Percentiles rank a stretch among this genome's conserved stretches.
phyloP scores from a whole-genome alignment of 2,888 invertebrate genomes.

The Drosophila falleni region DNA sequence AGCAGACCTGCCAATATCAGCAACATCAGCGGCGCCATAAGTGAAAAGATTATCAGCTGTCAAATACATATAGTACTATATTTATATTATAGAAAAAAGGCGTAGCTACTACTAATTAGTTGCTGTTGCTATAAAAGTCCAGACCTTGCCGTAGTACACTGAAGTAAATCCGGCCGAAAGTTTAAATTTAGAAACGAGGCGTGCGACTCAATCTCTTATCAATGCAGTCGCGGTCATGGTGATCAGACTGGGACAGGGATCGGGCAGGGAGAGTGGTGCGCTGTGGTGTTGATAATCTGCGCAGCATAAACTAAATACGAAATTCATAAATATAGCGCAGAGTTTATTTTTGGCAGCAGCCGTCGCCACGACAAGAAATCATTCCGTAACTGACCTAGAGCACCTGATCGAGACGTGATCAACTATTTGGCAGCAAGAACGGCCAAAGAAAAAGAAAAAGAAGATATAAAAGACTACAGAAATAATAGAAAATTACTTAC shows the following conservation, averaged over 20 bases:
- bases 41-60: conserved; percentile 43
- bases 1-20: conserved; percentile 38
- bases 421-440: conserved; percentile 45
- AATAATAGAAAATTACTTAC: neutral
- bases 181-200: conserved; percentile 66
- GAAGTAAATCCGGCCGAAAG: conserved; percentile 33
- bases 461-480: conserved; percentile 6
- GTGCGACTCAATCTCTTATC: conserved; percentile 62
- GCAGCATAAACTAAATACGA: conserved; percentile 71
- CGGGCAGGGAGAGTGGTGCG: neutral
- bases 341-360: conserved; percentile 63
- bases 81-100: conserved; percentile 22
- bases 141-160: neutral
- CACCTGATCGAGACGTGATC: conserved; percentile 82
- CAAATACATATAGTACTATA: conserved; percentile 6
- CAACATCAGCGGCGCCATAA: conserved; percentile 53
- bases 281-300: conserved; percentile 58
- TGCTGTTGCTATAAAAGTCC: conserved; percentile 8
- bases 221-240: conserved; percentile 39
- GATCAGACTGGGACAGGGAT: conserved; percentile 14
- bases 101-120: conserved; percentile 30
- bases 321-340: conserved; percentile 64
- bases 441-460: conserved; percentile 12
- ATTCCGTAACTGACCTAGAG: conserved; percentile 82
- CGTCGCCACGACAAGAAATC: conserved; percentile 18